A percentile compares a stretch with the other conserved stretches of the same genome.
These are phyloP conservation scores for Peromyscus leucopus DNA, from an alignment of 2,113 vertebrate species.

Conservation along the genomic window DNA sequence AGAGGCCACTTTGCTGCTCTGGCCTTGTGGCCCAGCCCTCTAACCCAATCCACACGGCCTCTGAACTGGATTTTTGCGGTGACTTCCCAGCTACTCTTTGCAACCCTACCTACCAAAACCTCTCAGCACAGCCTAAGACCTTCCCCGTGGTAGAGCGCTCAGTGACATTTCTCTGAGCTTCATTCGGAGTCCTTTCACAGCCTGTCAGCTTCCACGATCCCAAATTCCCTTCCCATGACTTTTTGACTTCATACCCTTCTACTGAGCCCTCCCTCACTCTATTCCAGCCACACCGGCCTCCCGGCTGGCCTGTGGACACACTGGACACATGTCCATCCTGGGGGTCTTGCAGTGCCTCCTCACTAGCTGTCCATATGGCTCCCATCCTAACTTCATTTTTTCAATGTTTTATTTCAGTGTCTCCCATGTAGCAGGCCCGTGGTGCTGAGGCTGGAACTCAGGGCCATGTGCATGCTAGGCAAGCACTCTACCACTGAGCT, in stretches of 20 bases:
- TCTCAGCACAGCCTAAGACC: neutral
- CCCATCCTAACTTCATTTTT: neutral
- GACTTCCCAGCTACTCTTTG: neutral
- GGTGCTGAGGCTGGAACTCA: neutral
- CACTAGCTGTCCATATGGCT: too few species aligned
- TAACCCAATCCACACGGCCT: accelerated
- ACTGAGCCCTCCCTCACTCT: neutral
- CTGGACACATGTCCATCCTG: too few species aligned
- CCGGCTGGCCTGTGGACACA: too few species aligned
- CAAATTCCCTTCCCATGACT: neutral
- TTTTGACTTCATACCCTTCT: too few species aligned
- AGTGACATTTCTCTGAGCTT: neutral
- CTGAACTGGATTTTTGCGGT: neutral
- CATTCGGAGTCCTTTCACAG: neutral
- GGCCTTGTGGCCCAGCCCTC: neutral
- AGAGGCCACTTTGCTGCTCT: neutral
- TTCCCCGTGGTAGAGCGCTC: neutral
- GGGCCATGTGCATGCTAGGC: neutral
- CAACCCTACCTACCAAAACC: neutral
- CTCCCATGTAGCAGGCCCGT: neutral
- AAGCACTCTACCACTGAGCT: neutral
- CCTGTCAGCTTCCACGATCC: neutral
- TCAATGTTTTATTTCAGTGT: neutral
- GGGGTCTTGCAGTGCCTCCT: neutral
- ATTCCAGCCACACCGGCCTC: neutral